Base-by-base conservation (phyloP, 2,797 vertebrate genomes). In the Rhyacichthys aspro region DNA sequence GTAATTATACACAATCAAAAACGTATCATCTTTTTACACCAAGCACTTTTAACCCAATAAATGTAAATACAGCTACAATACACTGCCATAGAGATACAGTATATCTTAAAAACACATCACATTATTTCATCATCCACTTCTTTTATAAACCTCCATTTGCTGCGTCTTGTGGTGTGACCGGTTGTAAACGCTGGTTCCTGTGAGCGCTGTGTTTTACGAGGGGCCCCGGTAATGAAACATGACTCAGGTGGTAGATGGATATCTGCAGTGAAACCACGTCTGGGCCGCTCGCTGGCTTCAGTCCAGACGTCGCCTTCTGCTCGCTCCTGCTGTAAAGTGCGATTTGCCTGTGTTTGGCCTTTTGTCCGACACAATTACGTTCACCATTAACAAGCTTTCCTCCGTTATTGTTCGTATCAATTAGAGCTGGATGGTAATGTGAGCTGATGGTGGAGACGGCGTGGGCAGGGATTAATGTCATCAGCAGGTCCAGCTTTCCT, bases 381-480 rank as follows among this genome's bases (percentile, higher is more conserved):
- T 93, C 88, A 90, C 84, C 88, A 90, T 92, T 90, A 94, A 93
- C 92, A 89, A 90, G 87, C 92, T 88, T 92, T 92, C 90, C 93
- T 93, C 88, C 88, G 90, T 89, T 93, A 89, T 91, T 91, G 92
- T 92, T 93, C 93, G 87, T 91, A 91, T 93, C 91, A 93, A 92
- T 93, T 93, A 91, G 91, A 89, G 79, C 14, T 83, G 86, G 91
- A 93, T 68, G 86, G 90, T 94, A 91, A 95, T 94, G 91, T 90
- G 91, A 93, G 91, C 55, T 87, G 94, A 94, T 81, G 85, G 88
- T 81, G 89, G 89, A 89, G 85, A 91, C 83, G 82, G 89, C 90
- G 91, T 90, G 87, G 88, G 86, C 90, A 91, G 89, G 85, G 86
- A 50, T 68, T 76, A 59, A 73, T 77, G 69, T 61, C 72, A 56